Evolutionary conservation across 2,888 invertebrate genomes (phyloP), one percentile per base, ranked within the genome.

Genomic region (Idaea aversata): DNA sequence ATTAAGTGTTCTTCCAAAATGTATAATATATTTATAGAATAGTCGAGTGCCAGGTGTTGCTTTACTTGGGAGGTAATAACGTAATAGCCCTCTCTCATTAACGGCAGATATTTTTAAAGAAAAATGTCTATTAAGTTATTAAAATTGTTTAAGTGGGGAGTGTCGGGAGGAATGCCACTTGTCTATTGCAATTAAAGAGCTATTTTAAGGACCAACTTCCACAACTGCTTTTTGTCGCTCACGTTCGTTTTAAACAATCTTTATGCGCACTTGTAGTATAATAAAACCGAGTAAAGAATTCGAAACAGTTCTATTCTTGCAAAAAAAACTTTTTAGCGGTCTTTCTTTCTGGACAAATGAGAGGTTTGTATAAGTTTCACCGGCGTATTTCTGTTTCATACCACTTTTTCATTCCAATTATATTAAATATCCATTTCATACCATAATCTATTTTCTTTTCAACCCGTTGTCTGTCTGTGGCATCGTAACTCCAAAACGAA

Each of bases 11-110:
- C 82, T 84, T 85, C 80, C 85, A 85, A 86, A 84, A 80, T 87
- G 86, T 86, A 90, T 87, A 88, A 47, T 83, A 83, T 92, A 91
- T 91, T 91, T 90, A 91, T 91, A 91, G 91, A 89, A 83, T 80
- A 82, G 74, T 77, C 79, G 76, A 78, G 80, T 72, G 84, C 91
- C 91, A 92, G 92, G 91, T 91, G 91, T 75, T 74, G 70, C 69
- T 76, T 25, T 71, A 75, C 78, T 75, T 72, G 74, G 75, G 76
- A 81, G 84, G 85, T 86, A 86, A 86, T 85, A 83, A 83, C 79
- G 81, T 89, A 88, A 90, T 87, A 87, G 88, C 83, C 72, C 67
- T 69, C 70, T 70, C 77, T 86, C 85, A 82, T 87, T 86, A 85
- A 80, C 72, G 79, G 69, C 73, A 67, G 77, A 77, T 82, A 80